These are phyloP conservation scores for Hirundichthys speculiger DNA, from an alignment of 2,113 vertebrate genomes.

Conservation along the genomic window DNA sequence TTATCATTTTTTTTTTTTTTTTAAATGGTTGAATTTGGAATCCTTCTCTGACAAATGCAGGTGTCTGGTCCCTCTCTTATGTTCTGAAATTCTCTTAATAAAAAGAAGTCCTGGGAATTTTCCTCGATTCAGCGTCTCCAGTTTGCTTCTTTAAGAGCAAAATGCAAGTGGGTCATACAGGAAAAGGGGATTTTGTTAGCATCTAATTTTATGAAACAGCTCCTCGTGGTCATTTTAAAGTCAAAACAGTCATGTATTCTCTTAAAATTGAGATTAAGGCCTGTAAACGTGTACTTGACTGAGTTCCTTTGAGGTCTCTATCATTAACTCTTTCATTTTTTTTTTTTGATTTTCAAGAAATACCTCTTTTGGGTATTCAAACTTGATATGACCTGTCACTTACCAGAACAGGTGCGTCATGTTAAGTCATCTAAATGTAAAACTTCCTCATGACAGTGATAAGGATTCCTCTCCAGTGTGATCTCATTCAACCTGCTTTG, in stretches of 20 bases:
- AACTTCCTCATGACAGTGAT: no score
- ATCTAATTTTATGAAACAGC: no score
- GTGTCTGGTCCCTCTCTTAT: slow-evolving; percentile 82
- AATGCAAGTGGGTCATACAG: no score
- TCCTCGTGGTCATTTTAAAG: background rate
- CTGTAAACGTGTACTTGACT: background rate
- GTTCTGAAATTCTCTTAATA: slow-evolving; percentile 87
- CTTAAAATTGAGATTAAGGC: background rate
- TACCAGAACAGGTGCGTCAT: no score
- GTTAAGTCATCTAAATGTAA: no score
- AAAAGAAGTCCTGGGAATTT: slow-evolving; percentile 85
- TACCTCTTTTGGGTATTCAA: no score
- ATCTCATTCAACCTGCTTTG: no score
- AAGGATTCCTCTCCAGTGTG: no score
- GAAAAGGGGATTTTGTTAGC: background rate
- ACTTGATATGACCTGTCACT: no score
- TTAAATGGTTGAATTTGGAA: slow-evolving; percentile 76
- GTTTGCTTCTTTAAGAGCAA: slow-evolving; percentile 44
- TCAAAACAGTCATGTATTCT: background rate
- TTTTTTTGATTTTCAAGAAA: no score
- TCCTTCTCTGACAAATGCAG: slow-evolving; percentile 81
- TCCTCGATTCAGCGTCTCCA: slow-evolving; percentile 74
- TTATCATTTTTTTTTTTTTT: slow-evolving; percentile 81
- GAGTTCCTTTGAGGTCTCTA: no score
- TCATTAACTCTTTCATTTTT: no score